Base-by-base conservation (phyloP, 2,888 invertebrate species). In the Scrobipalpa atriplicella region DNA sequence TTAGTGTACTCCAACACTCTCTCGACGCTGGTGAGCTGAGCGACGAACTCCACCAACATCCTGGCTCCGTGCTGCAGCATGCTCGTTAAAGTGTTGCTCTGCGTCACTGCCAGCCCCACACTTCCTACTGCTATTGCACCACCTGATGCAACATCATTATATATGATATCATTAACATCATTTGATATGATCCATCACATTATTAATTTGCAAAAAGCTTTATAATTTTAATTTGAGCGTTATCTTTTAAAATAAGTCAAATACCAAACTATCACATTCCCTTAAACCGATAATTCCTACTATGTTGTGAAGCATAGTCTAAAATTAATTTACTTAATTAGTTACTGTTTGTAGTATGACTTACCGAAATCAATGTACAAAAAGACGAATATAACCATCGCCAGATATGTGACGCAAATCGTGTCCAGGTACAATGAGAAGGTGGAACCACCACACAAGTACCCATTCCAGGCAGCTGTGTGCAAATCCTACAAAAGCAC, bases 1-100 rank as follows among this genome's bases (percentile, higher is more conserved):
- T 93, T 89, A 0, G 95, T 94, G 84, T 98, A 98, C 78, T 98
- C 97, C 10, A 97, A 83, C 0, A 98, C 95, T 72, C 98, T 92
- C 88, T 98, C 98, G 0, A 98, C 98, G 2, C 96, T 95, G 81
- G 95, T 96, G 81, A 96, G 93, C 75, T 95, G 95, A 68, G 96
- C 96, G 7, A 95, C 93, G 66, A 96, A 95, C 87, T 98, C 97
- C 0, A 97, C 97, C 69, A 96, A 94, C 89, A 97, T 97, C 47
- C 97, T 91, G 81, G 98, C 96, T 0, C 96, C 97, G 95, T 97
- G 98, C 77, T 94, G 94, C 77, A 94, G 74, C 89, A 95, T 92
- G 21, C 94, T 92, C 1, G 94, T 94, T 71, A 95, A 79, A 10
- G 89, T 93, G 73, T 94, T 93, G 66, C 94, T 93, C 84, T 95